Conservation (phyloP, 2,888 invertebrate genomes). For the Luperina nickerlii region DNA sequence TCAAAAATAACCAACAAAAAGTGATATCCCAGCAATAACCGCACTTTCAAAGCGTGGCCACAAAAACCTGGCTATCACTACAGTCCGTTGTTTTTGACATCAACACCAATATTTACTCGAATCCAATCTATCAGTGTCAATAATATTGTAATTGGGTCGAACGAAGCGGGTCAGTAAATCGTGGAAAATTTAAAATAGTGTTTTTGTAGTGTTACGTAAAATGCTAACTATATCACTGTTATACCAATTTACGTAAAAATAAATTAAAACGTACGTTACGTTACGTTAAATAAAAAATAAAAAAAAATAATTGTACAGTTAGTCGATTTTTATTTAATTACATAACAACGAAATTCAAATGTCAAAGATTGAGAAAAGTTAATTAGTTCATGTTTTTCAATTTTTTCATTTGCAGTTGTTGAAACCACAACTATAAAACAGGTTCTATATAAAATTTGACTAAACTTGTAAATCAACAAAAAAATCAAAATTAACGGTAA, state of each 20-base stretch:
- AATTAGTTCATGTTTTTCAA: neutral
- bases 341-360: neutral
- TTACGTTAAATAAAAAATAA: too few species aligned
- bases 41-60: conserved; percentile 24
- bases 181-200: conserved; percentile 40
- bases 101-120: conserved; percentile 54
- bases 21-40: conserved; percentile 10
- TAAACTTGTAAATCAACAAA: neutral
- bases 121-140: conserved; percentile 66
- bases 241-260: neutral
- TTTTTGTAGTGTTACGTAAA: conserved; percentile 16
- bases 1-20: conserved; percentile 10
- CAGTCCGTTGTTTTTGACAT: conserved; percentile 51
- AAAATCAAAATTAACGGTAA: too few species aligned
- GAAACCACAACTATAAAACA: neutral
- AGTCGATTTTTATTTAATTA: neutral
- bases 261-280: too few species aligned
- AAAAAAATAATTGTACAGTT: too few species aligned
- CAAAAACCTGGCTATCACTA: conserved; percentile 36
- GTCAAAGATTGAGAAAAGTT: neutral
- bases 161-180: conserved; percentile 51
- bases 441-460: neutral
- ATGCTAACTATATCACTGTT: neutral
- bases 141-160: conserved; percentile 59
- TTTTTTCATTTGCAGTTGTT: neutral